These are phyloP conservation scores for Argyresthia albistria DNA, from an alignment of 2,888 invertebrate species.

Conservation along the genomic window DNA sequence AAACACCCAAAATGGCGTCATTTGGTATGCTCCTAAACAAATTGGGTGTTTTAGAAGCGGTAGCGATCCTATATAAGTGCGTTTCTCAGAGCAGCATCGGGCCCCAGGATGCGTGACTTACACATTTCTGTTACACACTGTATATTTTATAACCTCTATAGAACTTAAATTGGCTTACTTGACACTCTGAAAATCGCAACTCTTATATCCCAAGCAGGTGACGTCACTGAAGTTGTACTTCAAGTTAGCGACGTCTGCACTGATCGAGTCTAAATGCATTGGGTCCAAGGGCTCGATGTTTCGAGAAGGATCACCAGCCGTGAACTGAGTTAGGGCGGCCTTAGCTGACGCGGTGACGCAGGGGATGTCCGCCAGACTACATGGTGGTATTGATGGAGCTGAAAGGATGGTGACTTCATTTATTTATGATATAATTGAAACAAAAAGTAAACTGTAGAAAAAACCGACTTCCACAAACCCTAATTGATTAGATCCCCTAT, in stretches of 20 bases:
- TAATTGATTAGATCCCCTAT: too few species aligned
- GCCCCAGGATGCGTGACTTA: too few species aligned
- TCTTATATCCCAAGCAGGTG: slow-evolving; percentile 3
- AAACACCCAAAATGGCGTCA: too few species aligned
- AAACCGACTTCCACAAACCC: too few species aligned
- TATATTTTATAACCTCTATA: too few species aligned
- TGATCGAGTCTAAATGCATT: slow-evolving; percentile 1
- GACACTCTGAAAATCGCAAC: slow-evolving; percentile 1
- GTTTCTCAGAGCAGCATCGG: too few species aligned
- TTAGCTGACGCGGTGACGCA: slow-evolving; percentile 2
- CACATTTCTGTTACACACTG: too few species aligned
- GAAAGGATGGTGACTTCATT: background rate
- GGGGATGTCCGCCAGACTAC: background rate
- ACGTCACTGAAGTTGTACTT: slow-evolving; percentile 3
- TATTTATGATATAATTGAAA: too few species aligned
- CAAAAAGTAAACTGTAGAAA: too few species aligned
- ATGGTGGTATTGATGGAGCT: slow-evolving; percentile 5
- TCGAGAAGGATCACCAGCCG: slow-evolving; percentile 1
- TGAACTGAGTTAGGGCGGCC: background rate
- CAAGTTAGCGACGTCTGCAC: background rate
- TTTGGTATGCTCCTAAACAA: too few species aligned
- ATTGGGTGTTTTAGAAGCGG: too few species aligned
- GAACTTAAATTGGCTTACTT: slow-evolving; percentile 5
- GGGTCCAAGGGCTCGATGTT: slow-evolving; percentile 1
- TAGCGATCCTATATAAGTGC: too few species aligned